Percentiles rank a stretch among this genome's conserved stretches.
These are phyloP conservation scores for Selenia dentaria DNA, from an alignment of 2,888 invertebrate genomes.

Conservation along the genomic window DNA sequence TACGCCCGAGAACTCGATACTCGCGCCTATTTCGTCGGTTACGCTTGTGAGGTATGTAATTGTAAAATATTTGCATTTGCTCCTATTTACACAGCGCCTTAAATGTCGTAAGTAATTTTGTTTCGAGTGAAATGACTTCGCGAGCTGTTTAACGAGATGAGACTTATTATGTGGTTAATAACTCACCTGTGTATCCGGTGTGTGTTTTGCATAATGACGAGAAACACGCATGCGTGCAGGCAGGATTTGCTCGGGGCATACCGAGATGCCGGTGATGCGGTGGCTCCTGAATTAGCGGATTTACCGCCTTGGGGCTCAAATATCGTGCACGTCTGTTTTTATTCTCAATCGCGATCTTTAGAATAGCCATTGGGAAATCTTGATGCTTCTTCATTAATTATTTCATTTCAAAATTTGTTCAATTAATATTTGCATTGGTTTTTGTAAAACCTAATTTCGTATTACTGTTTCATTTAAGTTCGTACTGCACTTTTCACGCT, in stretches of 20 bases:
- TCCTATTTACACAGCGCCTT: conserved; percentile 32
- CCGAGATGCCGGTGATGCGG: conserved; percentile 27
- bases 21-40: conserved; percentile 48
- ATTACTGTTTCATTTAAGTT: too few relatives aligned
- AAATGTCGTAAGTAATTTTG: conserved; percentile 42
- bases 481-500: too few relatives aligned
- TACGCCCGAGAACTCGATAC: conserved; percentile 56
- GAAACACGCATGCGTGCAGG: conserved; percentile 52
- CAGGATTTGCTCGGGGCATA: conserved; percentile 45
- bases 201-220: conserved; percentile 69
- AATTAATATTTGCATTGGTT: too few relatives aligned
- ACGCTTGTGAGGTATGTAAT: conserved; percentile 54
- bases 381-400: too few relatives aligned
- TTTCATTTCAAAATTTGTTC: too few relatives aligned
- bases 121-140: conserved; percentile 37
- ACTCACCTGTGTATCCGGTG: conserved; percentile 62
- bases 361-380: conserved; percentile 3
- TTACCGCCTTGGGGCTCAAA: conserved; percentile 41
- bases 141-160: conserved; percentile 53
- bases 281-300: conserved; percentile 51
- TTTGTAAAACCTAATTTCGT: too few relatives aligned
- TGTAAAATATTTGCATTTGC: conserved; percentile 57
- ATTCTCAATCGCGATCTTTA: conserved; percentile 21
- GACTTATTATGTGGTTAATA: conserved; percentile 63
- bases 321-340: conserved; percentile 43